Evolutionary conservation across 2,797 vertebrate species (phyloP), one percentile per base, ranked within the genome.

Genomic region (Dermochelys coriacea): DNA sequence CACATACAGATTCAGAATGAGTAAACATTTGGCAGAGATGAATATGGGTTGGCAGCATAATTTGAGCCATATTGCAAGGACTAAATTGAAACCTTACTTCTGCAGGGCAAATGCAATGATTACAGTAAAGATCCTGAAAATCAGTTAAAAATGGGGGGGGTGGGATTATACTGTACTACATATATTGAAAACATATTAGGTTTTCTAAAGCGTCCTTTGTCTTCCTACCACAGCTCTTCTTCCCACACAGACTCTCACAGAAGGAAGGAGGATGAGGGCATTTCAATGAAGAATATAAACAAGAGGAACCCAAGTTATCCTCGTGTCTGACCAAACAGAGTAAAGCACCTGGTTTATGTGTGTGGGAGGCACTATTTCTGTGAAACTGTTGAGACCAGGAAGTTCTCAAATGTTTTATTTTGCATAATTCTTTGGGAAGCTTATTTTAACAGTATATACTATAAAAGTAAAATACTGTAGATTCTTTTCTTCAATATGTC

Each of bases 81-180:
- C 68, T 57, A 88, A 68, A 34, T 15, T 78, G 77, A 12, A 54
- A 79, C 6, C 80, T 89, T 12, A 49, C 5, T 52, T 92, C n/a
- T 51, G 31, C 11, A 31, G 8, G 41, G 11, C 31, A 31, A 88
- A 61, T 6, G 16, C 9, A 16, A 31, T 41, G 3, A 9, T 51
- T 85, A 90, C 27, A 41, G 6, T 52, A 64, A 89, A 81, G 41
- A 90, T 74, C 2, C 10, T 49, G 45, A 90, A 94, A 91, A 77
- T 83, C 16, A 90, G 7, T 87, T 71, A 51, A 92, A 21, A 85
- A 71, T 12, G 4, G 18, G 5, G 14, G 14, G 59, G 12, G 18
- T 78, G 84, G 87, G 1, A 59, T 79, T 80, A 59, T 12, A 15
- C 1, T 68, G 3, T 2, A 47, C 1, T 86, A 68, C 0, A 68